Base-by-base conservation (phyloP, 2,888 invertebrate genomes). In the Matsumyia berberina region DNA sequence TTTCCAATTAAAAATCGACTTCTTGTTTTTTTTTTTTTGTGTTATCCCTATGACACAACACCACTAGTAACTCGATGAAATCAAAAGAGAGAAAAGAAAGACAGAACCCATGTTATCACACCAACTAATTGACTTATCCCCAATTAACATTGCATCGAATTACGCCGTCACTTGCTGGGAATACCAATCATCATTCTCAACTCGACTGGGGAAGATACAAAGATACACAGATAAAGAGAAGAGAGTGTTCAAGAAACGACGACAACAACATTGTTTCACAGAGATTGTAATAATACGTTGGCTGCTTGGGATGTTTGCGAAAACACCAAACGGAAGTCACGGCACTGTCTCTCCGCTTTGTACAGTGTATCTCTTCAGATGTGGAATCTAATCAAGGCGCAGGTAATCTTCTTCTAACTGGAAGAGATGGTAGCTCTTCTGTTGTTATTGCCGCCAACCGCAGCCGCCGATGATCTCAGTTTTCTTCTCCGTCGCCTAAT, bases 61-160 rank as follows among this genome's bases (percentile, higher is more conserved):
- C 24, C 24, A 3, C 24, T 24, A n/a, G n/a, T n/a, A 24, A 24
- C 5, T 42, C 11, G 12, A 55, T 1, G 4, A 39, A 53, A 46
- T 6, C 55, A 42, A 67, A 39, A 77, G 64, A 15, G 44, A 17
- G 24, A 57, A 53, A 76, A 55, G 33, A n/a, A n/a, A n/a, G n/a
- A n/a, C n/a, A n/a, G n/a, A n/a, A n/a, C 39, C 58, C 66, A 66
- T 85, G 74, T 80, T 76, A 80, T 80, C 69, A 80, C 85, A 76
- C 80, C 74, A 70, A 42, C 85, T 80, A 85, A 85, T 85, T 85
- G 85, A 85, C 85, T 85, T 85, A 79, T 85, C 70, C 44, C 85
- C 85, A 85, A 85, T 85, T 85, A 85, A 85, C 79, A 85, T 85
- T 80, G 80, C 85, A 69, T 79, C 66, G 57, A 85, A 79, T 85